These are phyloP conservation scores for Agriopis aurantiaria DNA, from an alignment of 2,888 invertebrate genomes.

Conservation along the genomic window DNA sequence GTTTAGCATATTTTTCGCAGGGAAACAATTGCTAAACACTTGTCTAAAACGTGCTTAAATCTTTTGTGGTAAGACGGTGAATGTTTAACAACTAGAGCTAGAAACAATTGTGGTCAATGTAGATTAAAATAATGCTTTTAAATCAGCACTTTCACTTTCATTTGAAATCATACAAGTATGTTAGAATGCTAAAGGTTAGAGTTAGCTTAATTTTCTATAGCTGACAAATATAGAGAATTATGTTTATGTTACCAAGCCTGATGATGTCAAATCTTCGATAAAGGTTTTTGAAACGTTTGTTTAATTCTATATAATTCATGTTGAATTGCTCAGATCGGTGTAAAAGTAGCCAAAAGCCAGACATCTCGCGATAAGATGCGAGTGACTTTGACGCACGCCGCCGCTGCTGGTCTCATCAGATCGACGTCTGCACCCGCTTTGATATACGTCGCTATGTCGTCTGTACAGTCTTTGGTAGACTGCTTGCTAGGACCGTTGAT, in stretches of 20 bases:
- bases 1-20: too few species aligned
- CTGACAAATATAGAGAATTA: background rate
- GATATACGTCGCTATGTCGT: constrained; percentile 54
- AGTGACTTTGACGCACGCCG: constrained; percentile 75
- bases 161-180: too few species aligned
- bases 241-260: background rate
- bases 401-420: constrained; percentile 63
- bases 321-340: constrained; percentile 47
- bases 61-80: too few species aligned
- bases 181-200: too few species aligned
- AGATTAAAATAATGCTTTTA: too few species aligned
- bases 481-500: constrained; percentile 10
- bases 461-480: constrained; percentile 17
- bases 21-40: too few species aligned
- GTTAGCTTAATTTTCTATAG: too few species aligned
- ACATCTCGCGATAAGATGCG: constrained; percentile 62
- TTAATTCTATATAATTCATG: background rate
- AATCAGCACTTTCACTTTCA: too few species aligned
- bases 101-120: too few species aligned
- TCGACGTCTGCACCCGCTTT: constrained; percentile 66
- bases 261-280: background rate
- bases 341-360: constrained; percentile 54
- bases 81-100: too few species aligned
- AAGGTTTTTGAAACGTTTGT: background rate
- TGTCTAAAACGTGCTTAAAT: too few species aligned